These are phyloP conservation scores for Masnerella sp. DNA, from an alignment of 2,888 invertebrate genomes.

Conservation along the genomic window DNA sequence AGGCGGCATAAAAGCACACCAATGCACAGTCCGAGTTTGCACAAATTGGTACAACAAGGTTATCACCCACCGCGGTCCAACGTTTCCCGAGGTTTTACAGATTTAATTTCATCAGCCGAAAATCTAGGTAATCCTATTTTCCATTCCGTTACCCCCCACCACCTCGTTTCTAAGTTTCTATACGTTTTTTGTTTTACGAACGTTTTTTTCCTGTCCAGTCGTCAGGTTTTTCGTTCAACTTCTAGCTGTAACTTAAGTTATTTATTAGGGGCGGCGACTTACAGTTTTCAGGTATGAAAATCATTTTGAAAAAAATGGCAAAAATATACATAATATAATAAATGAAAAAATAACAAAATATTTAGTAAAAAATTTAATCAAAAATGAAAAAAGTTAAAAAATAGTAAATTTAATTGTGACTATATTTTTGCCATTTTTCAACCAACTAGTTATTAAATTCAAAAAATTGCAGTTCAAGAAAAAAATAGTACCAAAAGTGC, in stretches of 20 bases:
- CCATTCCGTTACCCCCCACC: background rate
- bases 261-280: constrained; percentile 52
- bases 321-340: background rate
- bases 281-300: constrained; percentile 30
- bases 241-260: background rate
- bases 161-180: background rate
- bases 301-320: background rate
- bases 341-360: too few relatives aligned
- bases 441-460: too few relatives aligned
- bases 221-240: background rate
- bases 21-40: constrained; percentile 86
- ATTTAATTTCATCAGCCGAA: constrained; percentile 86
- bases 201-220: background rate
- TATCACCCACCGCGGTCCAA: constrained; percentile 68
- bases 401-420: too few relatives aligned
- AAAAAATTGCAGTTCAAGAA: too few relatives aligned
- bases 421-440: too few relatives aligned
- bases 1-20: constrained; percentile 89
- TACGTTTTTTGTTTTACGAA: background rate
- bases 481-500: too few relatives aligned
- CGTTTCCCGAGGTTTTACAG: constrained; percentile 81
- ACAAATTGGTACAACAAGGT: constrained; percentile 79
- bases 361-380: too few relatives aligned
- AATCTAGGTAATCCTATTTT: constrained; percentile 82
- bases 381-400: too few relatives aligned